Evolutionary conservation across 2,113 vertebrate species (phyloP), one percentile per base, ranked within the genome.

Genomic region (Trogon melanurus): DNA sequence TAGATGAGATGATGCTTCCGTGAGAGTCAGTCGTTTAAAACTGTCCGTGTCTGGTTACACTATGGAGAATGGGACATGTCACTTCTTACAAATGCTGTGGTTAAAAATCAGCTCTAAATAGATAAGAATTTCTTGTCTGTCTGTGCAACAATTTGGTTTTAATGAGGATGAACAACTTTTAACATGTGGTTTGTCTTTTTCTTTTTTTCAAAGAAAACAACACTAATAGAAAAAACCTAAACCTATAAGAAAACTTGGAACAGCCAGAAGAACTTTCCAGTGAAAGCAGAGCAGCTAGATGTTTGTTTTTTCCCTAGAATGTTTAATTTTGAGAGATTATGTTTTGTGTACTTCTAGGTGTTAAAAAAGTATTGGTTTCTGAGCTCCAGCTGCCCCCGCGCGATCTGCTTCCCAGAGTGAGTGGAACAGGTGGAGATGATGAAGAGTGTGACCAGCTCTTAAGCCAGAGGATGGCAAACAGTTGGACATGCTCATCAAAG

Each of bases 341-440:
- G 8, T 3, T 57, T 80, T 53, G 20, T 0, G 0, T 0, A 0
- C 6, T 53, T 29, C 5, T 5, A 18, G 22, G 15, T 34, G 3
- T 73, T 85, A 13, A 25, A 25, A 26, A 82, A 48, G 3, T 25
- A 3, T 14, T n/a, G n/a, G 1, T 36, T 85, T 71, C 5, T 34
- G 23, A 22, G 50, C 3, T 0, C 2, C 2, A 10, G 27, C 16
- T 8, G 17, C 19, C n/a, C 29, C 36, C 18, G 30, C 14, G 18
- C 27, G 16, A 11, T 36, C 27, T 23, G 27, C 16, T 8, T 15
- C 19, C 44, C 3, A 0, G 16, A 14, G 15, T 32, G 3, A 16
- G 9, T 2, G 14, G 6, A 27, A 8, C 41, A 8, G 1, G 17
- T 73, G 36, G 5, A 2, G 9, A 4, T 29, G 1, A 1, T 48